These are phyloP conservation scores for human DNA, from an alignment of 2,113 vertebrate species.

Conservation along the genomic window GRCh38 chr9:111444501-111445000, in stretches of 20 bases:
- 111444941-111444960: too few species aligned
- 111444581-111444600: neutral
- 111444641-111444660: neutral
- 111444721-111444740: neutral
- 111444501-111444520: constrained; percentile 15
- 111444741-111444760: neutral
- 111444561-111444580: constrained; percentile 22
- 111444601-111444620: constrained; percentile 12
- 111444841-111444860: too few species aligned
- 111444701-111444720: neutral
- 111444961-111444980: too few species aligned
- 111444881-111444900: too few species aligned
- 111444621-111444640: neutral
- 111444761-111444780: too few species aligned
- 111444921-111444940: too few species aligned
- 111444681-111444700: neutral
- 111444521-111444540: constrained; percentile 19
- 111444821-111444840: too few species aligned
- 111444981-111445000: too few species aligned
- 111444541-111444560: neutral
- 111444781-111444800: too few species aligned
- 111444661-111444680: neutral
- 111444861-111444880: too few species aligned
- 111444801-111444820: too few species aligned
- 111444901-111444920: too few species aligned